A percentile compares a stretch with the other conserved stretches of the same genome.
Evolutionary conservation across 2,888 invertebrate genomes (phyloP).

Genomic region (Vannuccia rotundouncinata): DNA sequence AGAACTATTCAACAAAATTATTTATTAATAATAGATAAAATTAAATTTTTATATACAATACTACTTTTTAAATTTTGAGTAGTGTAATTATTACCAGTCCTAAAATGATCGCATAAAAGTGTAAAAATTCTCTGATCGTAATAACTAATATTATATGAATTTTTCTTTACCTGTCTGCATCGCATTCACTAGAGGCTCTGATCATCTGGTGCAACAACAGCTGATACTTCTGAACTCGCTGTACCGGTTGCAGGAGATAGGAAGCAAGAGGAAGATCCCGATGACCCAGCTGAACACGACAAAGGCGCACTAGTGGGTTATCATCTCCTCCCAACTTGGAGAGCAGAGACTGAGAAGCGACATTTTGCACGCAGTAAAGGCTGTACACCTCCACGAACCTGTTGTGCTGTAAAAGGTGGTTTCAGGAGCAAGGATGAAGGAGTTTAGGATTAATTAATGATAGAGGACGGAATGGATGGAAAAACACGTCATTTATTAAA

Average conservation of each 20-base stretch:
- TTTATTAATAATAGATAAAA: too few relatives aligned
- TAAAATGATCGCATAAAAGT: too few relatives aligned
- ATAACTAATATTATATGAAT: too few relatives aligned
- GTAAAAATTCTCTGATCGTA: too few relatives aligned
- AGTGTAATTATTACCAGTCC: too few relatives aligned
- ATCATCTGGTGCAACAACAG: slow-evolving; percentile 32
- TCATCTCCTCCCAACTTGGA: slow-evolving; percentile 25
- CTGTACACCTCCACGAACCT: slow-evolving; percentile 16
- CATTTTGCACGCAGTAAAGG: slow-evolving; percentile 29
- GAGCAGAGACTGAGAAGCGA: slow-evolving; percentile 22
- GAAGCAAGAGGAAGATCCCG: slow-evolving; percentile 24
- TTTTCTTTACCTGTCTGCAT: not conserved
- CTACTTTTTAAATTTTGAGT: too few relatives aligned
- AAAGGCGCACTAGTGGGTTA: slow-evolving; percentile 29
- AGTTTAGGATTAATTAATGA: too few relatives aligned
- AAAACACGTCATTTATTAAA: too few relatives aligned
- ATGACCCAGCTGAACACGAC: not conserved
- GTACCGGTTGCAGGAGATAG: slow-evolving; percentile 32
- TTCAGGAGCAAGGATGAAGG: too few relatives aligned
- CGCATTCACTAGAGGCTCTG: not conserved
- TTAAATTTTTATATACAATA: too few relatives aligned
- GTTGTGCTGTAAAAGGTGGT: not conserved
- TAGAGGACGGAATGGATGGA: not conserved
- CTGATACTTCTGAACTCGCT: slow-evolving; percentile 36
- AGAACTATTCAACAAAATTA: too few relatives aligned